phyloP scores from a whole-genome alignment of 1,140 invertebrate species.

The Coelopa frigida region DNA sequence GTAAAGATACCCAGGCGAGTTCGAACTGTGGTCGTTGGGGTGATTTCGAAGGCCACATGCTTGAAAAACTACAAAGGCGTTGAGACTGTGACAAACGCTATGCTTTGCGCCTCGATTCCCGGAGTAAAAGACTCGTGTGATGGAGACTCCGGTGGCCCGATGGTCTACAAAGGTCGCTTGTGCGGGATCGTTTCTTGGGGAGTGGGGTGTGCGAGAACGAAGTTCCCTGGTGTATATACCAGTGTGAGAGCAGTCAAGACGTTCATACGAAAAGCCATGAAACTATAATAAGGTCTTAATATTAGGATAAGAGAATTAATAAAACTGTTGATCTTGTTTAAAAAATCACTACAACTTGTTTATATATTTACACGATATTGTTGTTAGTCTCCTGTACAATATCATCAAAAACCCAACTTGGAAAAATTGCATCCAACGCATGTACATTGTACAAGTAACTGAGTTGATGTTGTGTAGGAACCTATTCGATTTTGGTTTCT shows the following conservation, averaged over 20 bases:
- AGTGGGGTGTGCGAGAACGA: constrained; percentile 53
- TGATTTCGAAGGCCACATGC: constrained; percentile 20
- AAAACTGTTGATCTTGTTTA: too few relatives aligned
- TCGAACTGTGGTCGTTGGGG: constrained; percentile 22
- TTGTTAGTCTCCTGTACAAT: too few relatives aligned
- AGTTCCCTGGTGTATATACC: constrained; percentile 73
- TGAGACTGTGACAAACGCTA: constrained; percentile 23
- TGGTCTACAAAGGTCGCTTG: constrained; percentile 47
- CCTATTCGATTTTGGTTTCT: too few relatives aligned
- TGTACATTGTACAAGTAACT: too few relatives aligned
- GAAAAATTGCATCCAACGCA: too few relatives aligned
- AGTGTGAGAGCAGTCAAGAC: constrained; percentile 31
- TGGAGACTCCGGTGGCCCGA: constrained; percentile 60
- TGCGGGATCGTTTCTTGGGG: constrained; percentile 58
- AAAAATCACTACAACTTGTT: too few relatives aligned
- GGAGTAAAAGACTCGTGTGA: constrained; percentile 46
- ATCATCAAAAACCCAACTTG: too few relatives aligned
- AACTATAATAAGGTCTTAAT: too few relatives aligned
- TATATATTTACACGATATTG: too few relatives aligned
- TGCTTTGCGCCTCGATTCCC: constrained; percentile 32
- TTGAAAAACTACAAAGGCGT: constrained; percentile 19
- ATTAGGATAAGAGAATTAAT: too few relatives aligned
- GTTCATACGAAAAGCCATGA: constrained; percentile 19
- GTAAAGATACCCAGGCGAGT: constrained; percentile 20
- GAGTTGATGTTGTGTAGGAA: too few relatives aligned